Conservation (phyloP, 1,140 invertebrate species). For the Trichomalopsis sarcophagae region DNA sequence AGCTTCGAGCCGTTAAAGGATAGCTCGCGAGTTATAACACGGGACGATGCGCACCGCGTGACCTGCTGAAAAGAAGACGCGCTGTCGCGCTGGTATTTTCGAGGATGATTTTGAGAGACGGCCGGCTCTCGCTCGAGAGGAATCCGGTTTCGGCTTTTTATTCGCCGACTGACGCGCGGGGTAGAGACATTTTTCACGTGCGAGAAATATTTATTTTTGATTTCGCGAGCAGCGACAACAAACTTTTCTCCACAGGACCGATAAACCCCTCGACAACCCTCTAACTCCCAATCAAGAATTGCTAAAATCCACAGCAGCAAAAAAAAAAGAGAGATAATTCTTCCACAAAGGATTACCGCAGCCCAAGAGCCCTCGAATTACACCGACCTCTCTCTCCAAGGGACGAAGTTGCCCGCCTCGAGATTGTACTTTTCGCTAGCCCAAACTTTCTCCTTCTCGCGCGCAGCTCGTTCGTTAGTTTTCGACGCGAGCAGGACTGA, state of each 20-base stretch:
- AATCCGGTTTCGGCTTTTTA: not conserved
- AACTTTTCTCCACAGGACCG: no score
- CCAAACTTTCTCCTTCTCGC: not conserved
- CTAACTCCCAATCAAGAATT: no score
- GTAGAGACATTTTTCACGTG: no score
- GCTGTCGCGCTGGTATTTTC: not conserved
- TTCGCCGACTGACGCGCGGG: not conserved
- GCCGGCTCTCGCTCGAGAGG: not conserved
- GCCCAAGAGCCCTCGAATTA: not conserved
- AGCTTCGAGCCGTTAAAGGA: conserved; percentile 30
- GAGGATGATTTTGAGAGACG: not conserved
- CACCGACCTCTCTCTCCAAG: not conserved
- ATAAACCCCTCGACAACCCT: no score
- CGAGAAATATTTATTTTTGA: not conserved
- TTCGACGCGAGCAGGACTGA: not conserved
- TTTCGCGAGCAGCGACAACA: not conserved
- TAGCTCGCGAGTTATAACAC: conserved; percentile 27
- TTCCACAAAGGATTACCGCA: not conserved
- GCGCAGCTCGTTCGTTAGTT: conserved; percentile 8
- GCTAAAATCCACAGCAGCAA: no score
- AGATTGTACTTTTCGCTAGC: not conserved
- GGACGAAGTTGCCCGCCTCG: not conserved
- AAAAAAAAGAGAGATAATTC: not conserved
- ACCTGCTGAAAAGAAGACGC: conserved; percentile 20
- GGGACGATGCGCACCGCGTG: conserved; percentile 25